Evolutionary conservation across 1,140 invertebrate species (phyloP).

Genomic region (Antheraea mylitta): DNA sequence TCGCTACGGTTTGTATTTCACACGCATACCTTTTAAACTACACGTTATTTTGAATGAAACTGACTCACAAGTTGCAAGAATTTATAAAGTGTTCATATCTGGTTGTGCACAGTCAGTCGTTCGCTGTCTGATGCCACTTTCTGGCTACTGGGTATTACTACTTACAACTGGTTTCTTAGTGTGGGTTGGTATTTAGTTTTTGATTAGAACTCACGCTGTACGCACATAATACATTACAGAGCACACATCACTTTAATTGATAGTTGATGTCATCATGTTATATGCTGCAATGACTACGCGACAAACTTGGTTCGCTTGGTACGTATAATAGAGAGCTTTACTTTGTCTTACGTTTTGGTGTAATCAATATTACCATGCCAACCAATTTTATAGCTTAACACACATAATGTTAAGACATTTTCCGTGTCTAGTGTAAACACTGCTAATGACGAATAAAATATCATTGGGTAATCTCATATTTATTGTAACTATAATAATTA

Average conservation of each 20-base stretch:
- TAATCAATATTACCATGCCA: constrained; percentile 57
- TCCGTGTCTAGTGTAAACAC: not conserved
- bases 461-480: not conserved
- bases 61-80: constrained; percentile 43
- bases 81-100: constrained; percentile 19
- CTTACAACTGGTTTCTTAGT: constrained; percentile 16
- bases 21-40: constrained; percentile 40
- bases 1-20: constrained; percentile 41
- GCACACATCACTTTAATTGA: constrained; percentile 19
- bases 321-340: not conserved
- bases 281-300: not conserved
- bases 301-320: not conserved
- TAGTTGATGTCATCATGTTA: constrained; percentile 29
- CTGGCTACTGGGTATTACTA: constrained; percentile 14
- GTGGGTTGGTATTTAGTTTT: constrained; percentile 27
- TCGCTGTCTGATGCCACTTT: constrained; percentile 7
- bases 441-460: not conserved
- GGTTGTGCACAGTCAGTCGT: constrained; percentile 10
- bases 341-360: constrained; percentile 4
- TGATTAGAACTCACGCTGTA: constrained; percentile 17
- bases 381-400: constrained; percentile 19
- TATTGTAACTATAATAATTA: too few species aligned
- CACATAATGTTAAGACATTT: not conserved
- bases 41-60: constrained; percentile 59
- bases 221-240: not conserved